Percentiles rank a stretch among this genome's conserved stretches.
Conservation (phyloP, 2,888 invertebrate genomes). For the Apomyelois bistriatella region DNA sequence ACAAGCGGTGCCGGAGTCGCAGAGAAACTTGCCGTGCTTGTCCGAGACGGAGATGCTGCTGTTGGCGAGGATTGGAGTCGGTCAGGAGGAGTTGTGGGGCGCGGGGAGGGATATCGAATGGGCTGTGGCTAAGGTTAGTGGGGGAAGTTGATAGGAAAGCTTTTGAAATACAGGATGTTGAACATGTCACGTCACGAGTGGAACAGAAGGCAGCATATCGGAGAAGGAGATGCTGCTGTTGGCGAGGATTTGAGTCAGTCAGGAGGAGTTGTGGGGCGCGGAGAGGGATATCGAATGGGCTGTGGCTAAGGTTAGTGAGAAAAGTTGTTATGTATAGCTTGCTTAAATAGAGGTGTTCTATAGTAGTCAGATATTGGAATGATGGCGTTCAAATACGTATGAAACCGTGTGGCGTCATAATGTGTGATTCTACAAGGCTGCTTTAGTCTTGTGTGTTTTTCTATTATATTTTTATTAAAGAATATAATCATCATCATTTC, state of each 20-base stretch:
- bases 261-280: constrained; percentile 85
- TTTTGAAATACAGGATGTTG: too few relatives aligned
- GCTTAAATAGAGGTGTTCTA: too few relatives aligned
- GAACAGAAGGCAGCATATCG: constrained; percentile 69
- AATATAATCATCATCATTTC: too few relatives aligned
- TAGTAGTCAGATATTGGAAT: too few relatives aligned
- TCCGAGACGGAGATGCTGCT: constrained; percentile 73
- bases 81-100: constrained; percentile 84
- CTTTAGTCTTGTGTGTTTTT: too few relatives aligned
- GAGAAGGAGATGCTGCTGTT: constrained; percentile 77
- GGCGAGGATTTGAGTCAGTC: constrained; percentile 64
- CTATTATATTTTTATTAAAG: too few relatives aligned
- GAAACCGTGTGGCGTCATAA: too few relatives aligned
- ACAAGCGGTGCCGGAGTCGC: constrained; percentile 55
- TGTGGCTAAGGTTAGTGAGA: constrained; percentile 73
- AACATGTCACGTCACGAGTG: constrained; percentile 52
- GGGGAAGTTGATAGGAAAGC: neutral
- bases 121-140: constrained; percentile 81
- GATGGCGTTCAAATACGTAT: too few relatives aligned
- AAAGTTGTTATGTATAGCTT: too few relatives aligned
- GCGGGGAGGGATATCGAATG: constrained; percentile 90
- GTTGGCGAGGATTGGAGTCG: constrained; percentile 71
- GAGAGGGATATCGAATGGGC: constrained; percentile 92
- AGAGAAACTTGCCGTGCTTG: constrained; percentile 73
- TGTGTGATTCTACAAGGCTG: too few relatives aligned